A percentile compares a stretch with the other conserved stretches of the same genome.
Evolutionary conservation across 2,113 vertebrate species (phyloP).

Genomic region (Aviceda subcristata): DNA sequence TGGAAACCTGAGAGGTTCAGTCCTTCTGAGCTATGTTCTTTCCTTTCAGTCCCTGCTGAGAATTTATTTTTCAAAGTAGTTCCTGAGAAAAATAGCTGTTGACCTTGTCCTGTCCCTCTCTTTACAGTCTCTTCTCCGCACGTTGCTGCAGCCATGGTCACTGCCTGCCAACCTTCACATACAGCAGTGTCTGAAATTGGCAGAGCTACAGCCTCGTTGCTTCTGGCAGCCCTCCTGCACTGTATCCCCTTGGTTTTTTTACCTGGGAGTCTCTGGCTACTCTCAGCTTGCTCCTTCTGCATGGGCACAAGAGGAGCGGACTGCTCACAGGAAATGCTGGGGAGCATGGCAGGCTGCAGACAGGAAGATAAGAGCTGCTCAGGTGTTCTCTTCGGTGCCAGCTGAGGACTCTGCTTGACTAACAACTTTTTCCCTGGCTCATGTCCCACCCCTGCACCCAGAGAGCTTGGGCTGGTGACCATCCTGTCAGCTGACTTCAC

Average conservation of each 20-base stretch:
- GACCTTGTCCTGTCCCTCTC: neutral
- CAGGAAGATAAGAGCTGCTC: neutral
- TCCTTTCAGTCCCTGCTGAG: neutral
- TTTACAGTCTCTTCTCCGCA: neutral
- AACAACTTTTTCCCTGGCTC: neutral
- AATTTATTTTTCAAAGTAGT: neutral
- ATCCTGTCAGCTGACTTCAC: neutral
- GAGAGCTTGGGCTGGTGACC: neutral
- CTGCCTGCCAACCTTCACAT: neutral
- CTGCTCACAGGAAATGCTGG: rapidly evolving
- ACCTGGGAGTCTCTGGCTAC: neutral
- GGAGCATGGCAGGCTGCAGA: neutral
- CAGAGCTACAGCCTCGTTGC: neutral
- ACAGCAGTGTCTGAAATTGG: neutral
- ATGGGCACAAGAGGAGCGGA: neutral
- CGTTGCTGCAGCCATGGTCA: rapidly evolving
- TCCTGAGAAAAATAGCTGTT: neutral
- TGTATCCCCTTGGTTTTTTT: neutral
- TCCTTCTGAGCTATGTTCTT: neutral
- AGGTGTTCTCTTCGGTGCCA: neutral
- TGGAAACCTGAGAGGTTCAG: neutral
- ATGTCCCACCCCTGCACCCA: rapidly evolving
- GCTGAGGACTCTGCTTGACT: neutral
- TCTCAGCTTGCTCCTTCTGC: neutral
- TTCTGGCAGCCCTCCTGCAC: neutral